phyloP scores from a whole-genome alignment of 2,113 vertebrate species.

The Tetrao urogallus region DNA sequence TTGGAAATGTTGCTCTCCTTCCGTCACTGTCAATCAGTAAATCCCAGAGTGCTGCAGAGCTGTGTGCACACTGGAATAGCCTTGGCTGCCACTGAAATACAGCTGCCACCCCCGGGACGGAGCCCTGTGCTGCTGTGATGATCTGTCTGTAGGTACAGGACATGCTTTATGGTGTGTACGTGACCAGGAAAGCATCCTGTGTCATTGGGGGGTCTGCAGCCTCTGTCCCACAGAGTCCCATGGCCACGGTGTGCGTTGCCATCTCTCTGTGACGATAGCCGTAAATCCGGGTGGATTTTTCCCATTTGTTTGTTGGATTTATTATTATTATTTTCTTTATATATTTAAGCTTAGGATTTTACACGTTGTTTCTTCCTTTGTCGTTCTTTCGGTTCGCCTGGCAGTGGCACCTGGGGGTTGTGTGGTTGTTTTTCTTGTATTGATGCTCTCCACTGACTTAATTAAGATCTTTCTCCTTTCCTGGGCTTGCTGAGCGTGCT shows the following conservation, averaged over 20 bases:
- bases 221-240: background rate
- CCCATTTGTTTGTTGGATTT: background rate
- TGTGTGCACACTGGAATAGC: background rate
- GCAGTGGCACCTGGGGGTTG: constrained; percentile 23
- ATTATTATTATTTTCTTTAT: background rate
- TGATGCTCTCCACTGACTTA: constrained; percentile 63
- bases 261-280: constrained; percentile 1
- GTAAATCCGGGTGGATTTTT: background rate
- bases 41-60: background rate
- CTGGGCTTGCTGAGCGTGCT: constrained; percentile 38
- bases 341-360: background rate
- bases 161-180: background rate
- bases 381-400: constrained; percentile 19
- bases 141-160: background rate
- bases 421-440: constrained; percentile 48
- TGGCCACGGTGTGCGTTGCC: background rate
- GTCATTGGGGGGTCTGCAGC: background rate
- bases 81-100: background rate
- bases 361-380: constrained; percentile 10
- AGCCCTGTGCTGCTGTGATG: background rate
- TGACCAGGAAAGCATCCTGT: background rate
- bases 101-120: background rate
- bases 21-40: background rate
- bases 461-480: constrained; percentile 53
- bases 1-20: background rate